Percentiles rank a stretch among this genome's conserved stretches.
Conservation (phyloP, 1,140 invertebrate species). For the Conopomorpha cramerella region DNA sequence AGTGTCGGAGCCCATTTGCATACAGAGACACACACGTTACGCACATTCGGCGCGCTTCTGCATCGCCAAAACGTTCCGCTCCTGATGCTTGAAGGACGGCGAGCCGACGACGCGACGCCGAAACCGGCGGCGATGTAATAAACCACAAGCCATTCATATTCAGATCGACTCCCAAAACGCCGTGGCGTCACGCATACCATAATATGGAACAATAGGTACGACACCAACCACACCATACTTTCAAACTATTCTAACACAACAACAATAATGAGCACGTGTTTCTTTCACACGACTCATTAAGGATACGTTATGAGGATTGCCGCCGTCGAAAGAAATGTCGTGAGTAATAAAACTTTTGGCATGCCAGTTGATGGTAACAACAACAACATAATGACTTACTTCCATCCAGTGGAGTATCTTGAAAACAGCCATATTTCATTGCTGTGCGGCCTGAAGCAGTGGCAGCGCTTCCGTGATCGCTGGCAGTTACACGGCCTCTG, state of each 20-base stretch:
- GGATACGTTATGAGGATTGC: too few species aligned
- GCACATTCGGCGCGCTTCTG: constrained; percentile 45
- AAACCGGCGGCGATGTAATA: constrained; percentile 23
- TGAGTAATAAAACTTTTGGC: too few species aligned
- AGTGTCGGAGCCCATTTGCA: constrained; percentile 45
- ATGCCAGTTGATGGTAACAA: too few species aligned
- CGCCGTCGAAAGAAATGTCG: too few species aligned
- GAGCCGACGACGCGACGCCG: constrained; percentile 14
- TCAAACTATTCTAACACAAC: too few species aligned
- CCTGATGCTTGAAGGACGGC: constrained; percentile 4
- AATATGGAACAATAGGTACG: too few species aligned
- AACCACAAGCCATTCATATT: constrained; percentile 10
- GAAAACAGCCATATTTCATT: constrained; percentile 97
- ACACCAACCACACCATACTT: too few species aligned
- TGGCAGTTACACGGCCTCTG: constrained; percentile 88
- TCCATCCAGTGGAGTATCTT: constrained; percentile 98
- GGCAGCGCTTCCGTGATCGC: constrained; percentile 83
- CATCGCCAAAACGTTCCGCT: constrained; percentile 31
- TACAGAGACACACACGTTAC: constrained; percentile 9
- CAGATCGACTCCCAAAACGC: too few species aligned
- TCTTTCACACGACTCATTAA: too few species aligned
- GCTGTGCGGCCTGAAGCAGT: constrained; percentile 88
- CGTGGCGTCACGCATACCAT: too few species aligned
- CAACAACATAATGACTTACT: constrained; percentile 59
- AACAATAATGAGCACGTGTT: too few species aligned